Evolutionary conservation across 2,888 invertebrate species (phyloP), one percentile per base, ranked within the genome.

Genomic region (Callimorpha dominula): DNA sequence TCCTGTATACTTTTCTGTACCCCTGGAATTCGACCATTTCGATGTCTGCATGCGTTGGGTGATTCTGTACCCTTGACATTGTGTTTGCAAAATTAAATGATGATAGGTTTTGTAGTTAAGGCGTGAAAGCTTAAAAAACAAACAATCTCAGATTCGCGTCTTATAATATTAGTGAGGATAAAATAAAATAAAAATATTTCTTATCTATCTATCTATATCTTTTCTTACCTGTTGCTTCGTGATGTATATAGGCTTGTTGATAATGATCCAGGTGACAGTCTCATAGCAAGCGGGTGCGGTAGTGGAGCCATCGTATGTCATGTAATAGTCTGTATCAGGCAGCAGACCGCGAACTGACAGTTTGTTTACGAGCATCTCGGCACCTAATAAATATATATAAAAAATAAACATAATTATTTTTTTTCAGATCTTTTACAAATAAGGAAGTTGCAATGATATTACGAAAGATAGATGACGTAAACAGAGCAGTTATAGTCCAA

Each of bases 261-360:
- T 96, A 89, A 99, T 98, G 92, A 99, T 96, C 99, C 99, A 99
- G 87, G 99, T 99, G 94, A 99, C 99, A 43, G 99, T 99, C 95
- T 99, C 99, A 94, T 99, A 98, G 96, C 99, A 99, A 79, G 99
- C 98, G 5, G 99, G 99, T 92, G 98, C 98, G 71, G 99, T 99
- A 74, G 99, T 98, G 64, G 99, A 99, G 68, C 99, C 99, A 88
- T 99, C 99, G 94, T 99, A 99, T 71, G 99, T 99, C 97, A 99
- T 99, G 96, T 99, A 99, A 95, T 99, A 98, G 90, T 98, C 98
- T 66, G 99, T 99, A 86, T 98, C 98, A 8, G 99, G 99, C 78
- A 99, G 95, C 74, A 99, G 96, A 49, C 98, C 98, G 70, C 98
- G 96, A 70, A 99, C 97, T 65, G 98, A 98, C 85, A 99, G 95